Evolutionary conservation across 2,888 invertebrate species (phyloP), one percentile per base, ranked within the genome.

Genomic region (Cordilura impudica): DNA sequence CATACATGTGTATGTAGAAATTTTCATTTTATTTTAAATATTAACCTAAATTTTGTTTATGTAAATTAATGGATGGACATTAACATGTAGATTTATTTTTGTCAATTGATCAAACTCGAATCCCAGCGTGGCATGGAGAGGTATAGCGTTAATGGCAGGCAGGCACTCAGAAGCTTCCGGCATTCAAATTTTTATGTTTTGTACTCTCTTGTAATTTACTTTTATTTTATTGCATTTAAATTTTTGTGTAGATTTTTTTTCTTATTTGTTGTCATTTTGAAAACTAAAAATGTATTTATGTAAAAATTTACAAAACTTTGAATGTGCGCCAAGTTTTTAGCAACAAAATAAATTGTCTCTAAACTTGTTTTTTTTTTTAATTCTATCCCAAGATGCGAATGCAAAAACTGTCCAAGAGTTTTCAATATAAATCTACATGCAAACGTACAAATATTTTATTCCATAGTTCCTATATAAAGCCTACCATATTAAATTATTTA

Each of bases 251-350:
- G n/a, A 63, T 31, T 49, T 10, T 1, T 56, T 53, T 54, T 19
- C 47, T 61, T 23, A 16, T 26, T 21, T 23, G 8, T 39, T 58
- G n/a, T 56, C 39, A 39, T 56, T 51, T 63, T n/a, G 51, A 61
- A 69, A 63, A 51, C n/a, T 5, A 49, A 75, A 75, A 56, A 21
- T 47, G 35, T 61, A 61, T 75, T 75, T 75, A 69, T 56, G 54
- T 69, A 56, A 63, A 35, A 75, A 75, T 75, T 75, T 75, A 75
- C 75, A 75, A 69, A 75, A 69, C 69, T 79, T 79, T 79, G 79
- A 79, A 79, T 63, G 54, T 12, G 45, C 61, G 79, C 79, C 79
- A 79, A 79, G 18, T 73, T 73, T 70, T 61, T 18, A n/a, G 12
- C 29, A 70, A 66, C 60, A 26, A 60, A 65, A 74, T 71, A 74